A percentile compares a stretch with the other conserved stretches of the same genome.
Evolutionary conservation across 1,140 invertebrate species (phyloP).

Genomic region (Bombyx mandarina): DNA sequence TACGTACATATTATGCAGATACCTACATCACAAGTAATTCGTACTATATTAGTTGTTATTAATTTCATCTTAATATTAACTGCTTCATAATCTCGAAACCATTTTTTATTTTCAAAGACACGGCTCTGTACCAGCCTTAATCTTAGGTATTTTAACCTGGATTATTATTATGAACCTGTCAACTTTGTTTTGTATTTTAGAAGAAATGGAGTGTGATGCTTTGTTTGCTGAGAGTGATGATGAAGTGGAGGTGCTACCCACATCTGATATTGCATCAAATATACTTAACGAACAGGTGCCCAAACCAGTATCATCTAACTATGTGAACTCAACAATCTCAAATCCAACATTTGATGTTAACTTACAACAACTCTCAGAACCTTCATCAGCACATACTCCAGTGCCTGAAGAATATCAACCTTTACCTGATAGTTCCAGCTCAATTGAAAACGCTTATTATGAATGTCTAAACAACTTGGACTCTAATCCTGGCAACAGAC

Average conservation of each 20-base stretch:
- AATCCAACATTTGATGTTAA: constrained; percentile 40
- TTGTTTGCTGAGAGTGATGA: constrained; percentile 69
- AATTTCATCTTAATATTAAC: too few species aligned
- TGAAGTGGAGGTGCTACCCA: constrained; percentile 58
- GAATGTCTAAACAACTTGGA: constrained; percentile 22
- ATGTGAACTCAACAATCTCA: constrained; percentile 54
- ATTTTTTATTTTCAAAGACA: too few species aligned
- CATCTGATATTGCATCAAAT: constrained; percentile 22
- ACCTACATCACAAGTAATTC: too few species aligned
- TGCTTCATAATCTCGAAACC: too few species aligned
- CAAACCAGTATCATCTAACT: constrained; percentile 53
- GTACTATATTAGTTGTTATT: too few species aligned
- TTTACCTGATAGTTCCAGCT: constrained; percentile 57
- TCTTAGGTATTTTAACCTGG: too few species aligned
- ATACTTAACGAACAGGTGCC: constrained; percentile 25
- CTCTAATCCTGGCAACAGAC: constrained; percentile 24
- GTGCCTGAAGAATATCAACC: constrained; percentile 63
- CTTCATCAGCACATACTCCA: constrained; percentile 41
- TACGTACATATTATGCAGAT: too few species aligned
- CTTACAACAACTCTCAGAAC: constrained; percentile 29
- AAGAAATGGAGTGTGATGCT: constrained; percentile 67
- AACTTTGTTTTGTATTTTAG: constrained; percentile 28
- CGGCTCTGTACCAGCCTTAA: too few species aligned
- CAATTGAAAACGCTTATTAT: constrained; percentile 25
- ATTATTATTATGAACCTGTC: too few species aligned